Evolutionary conservation across 2,113 vertebrate species (phyloP).

Genomic region (Sphyrna mokarran): DNA sequence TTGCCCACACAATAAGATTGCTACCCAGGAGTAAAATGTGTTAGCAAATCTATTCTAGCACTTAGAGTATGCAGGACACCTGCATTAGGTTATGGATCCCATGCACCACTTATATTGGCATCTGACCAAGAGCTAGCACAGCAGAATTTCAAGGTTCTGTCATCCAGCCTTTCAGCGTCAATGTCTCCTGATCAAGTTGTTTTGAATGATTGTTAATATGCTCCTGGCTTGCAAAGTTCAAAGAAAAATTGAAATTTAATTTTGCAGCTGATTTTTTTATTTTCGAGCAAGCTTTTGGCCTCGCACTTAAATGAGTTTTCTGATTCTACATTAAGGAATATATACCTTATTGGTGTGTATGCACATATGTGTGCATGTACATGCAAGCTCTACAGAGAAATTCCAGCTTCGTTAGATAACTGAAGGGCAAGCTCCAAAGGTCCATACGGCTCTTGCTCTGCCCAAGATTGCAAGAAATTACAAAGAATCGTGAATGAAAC

Average conservation of each 20-base stretch:
- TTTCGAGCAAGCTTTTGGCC: neutral
- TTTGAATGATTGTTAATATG: neutral
- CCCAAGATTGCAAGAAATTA: too few relatives aligned
- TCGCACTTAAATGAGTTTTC: neutral
- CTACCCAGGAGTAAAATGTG: neutral
- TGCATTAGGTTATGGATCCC: conserved; percentile 44
- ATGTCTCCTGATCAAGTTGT: neutral
- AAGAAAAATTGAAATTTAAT: neutral
- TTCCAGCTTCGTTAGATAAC: neutral
- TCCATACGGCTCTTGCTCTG: too few relatives aligned
- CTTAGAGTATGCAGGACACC: conserved; percentile 46
- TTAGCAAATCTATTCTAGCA: conserved; percentile 42
- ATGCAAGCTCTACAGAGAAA: neutral
- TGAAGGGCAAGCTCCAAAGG: neutral
- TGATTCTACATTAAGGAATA: neutral
- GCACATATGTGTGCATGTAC: too few relatives aligned
- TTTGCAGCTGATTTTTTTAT: neutral
- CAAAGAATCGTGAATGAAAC: too few relatives aligned
- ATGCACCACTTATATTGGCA: conserved; percentile 48
- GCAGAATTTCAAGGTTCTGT: conserved; percentile 43
- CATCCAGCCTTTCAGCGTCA: neutral
- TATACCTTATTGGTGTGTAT: neutral
- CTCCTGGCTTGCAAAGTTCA: neutral
- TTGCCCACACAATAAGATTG: neutral
- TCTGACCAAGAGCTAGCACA: conserved; percentile 46